These are phyloP conservation scores for Burhinus oedicnemus DNA, from an alignment of 2,113 vertebrate genomes.

Conservation along the genomic window DNA sequence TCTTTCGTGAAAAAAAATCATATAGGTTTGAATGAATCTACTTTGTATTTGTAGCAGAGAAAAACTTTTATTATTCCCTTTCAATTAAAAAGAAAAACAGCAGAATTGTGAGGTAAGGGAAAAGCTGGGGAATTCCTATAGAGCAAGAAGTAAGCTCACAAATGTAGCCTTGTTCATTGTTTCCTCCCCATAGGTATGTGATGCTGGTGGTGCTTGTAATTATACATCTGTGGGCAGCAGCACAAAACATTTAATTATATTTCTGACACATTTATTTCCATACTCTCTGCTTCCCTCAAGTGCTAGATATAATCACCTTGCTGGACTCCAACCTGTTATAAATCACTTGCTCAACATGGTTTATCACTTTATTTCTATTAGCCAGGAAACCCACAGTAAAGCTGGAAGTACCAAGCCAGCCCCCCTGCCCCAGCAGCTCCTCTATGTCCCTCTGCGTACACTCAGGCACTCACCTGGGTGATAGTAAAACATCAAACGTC, in stretches of 20 bases:
- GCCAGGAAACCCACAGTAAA: not conserved
- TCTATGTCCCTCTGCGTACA: not conserved
- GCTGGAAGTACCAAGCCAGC: not conserved
- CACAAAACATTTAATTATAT: constrained; percentile 30
- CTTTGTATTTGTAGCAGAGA: not conserved
- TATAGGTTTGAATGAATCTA: not conserved
- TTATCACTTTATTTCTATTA: not conserved
- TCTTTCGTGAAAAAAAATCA: not conserved
- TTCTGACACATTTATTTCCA: constrained; percentile 39
- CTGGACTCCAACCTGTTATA: not conserved
- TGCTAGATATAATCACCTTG: not conserved
- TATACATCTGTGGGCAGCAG: not conserved
- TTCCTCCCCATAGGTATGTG: not conserved
- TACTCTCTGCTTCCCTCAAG: not conserved
- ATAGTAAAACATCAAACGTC: not conserved
- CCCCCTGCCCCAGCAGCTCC: not conserved
- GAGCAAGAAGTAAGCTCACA: not conserved
- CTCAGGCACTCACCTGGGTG: not conserved
- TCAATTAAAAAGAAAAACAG: not conserved
- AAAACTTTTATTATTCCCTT: not conserved
- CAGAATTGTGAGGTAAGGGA: not conserved
- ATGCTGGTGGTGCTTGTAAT: not conserved
- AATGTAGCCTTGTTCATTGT: not conserved
- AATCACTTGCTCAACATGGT: not conserved
- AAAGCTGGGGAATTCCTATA: not conserved